phyloP scores from a whole-genome alignment of 1,140 invertebrate species.

The Eupristina koningsbergeri region DNA sequence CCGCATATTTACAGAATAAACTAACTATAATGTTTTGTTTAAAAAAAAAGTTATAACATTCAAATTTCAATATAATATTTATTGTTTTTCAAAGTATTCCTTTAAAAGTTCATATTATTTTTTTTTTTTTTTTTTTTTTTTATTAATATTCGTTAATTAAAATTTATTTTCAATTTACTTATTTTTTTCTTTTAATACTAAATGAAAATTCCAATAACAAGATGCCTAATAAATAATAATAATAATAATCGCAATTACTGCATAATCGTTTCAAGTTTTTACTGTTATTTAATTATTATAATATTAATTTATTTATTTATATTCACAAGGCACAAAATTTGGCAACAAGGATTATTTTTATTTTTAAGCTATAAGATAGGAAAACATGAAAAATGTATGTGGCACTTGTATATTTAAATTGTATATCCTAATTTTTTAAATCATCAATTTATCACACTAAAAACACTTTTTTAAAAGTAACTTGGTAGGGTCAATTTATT shows the following conservation, averaged over 20 bases:
- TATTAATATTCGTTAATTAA: too few species aligned
- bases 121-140: too few species aligned
- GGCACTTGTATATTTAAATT: slow-evolving; percentile 1
- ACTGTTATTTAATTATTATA: neutral
- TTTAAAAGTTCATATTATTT: too few species aligned
- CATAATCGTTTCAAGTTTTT: neutral
- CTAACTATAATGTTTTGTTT: too few species aligned
- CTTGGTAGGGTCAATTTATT: neutral
- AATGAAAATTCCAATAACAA: too few species aligned
- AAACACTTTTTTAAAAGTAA: slow-evolving; percentile 27
- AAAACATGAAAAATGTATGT: slow-evolving; percentile 26
- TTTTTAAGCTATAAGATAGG: neutral
- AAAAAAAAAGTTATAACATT: too few species aligned
- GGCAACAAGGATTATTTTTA: slow-evolving; percentile 23
- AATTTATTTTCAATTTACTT: too few species aligned
- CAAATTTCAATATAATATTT: too few species aligned
- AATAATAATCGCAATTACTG: too few species aligned
- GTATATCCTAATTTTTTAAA: neutral
- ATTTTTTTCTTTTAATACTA: too few species aligned
- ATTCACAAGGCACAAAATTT: slow-evolving; percentile 5
- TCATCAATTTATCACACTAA: neutral
- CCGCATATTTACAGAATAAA: neutral
- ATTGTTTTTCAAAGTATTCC: neutral
- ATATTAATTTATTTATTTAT: neutral
- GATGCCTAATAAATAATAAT: too few species aligned